Base-by-base conservation (phyloP, 2,113 vertebrate genomes). In the Suricata suricatta region DNA sequence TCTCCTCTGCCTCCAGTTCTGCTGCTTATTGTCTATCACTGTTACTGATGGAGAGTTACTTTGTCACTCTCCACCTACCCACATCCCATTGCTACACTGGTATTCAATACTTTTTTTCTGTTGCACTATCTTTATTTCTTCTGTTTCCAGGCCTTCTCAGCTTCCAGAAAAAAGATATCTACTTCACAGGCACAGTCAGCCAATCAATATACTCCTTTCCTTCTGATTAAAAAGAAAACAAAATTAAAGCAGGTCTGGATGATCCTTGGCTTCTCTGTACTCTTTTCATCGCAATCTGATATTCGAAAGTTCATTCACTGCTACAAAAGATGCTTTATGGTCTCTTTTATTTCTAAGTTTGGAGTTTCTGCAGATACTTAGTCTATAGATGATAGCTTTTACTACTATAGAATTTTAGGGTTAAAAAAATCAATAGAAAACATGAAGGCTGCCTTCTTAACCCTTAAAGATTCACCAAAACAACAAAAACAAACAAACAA, bases 171-270 rank as follows among this genome's bases (percentile, higher is more conserved):
- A 84, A 97, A 86, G 17, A 94, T 9, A 66, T 41, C 80, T 27
- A 92, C 63, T 90, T 84, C 84, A 96, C 21, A 90, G 44, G 35
- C 27, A 92, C 1, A 94, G 68, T 35, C 14, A 47, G 27, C 19
- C 54, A 88, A 92, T 84, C 63, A 87, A 80, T 69, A 95, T 3
- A 52, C 9, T 50, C 64, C 29, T 54, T 83, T 68, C 63, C 74
- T 94, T 92, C 69, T 64, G 90, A 94, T 90, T 83, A 95, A 84
- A 79, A 88, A 54, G n/a, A 81, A 83, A 94, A 52, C 57, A 71
- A 79, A 44, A 52, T 41, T 63, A 95, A 88, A 90, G 54, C n/a
- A 63, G 7, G 63, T 31, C 38, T 64, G 13, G 27, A 77, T 80
- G 80, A 74, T 57, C 74, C 87, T 74, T 74, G 35, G 69, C 71